These are phyloP conservation scores for Sterrhoptilus dennistouni DNA, from an alignment of 2,113 vertebrate genomes.

Conservation along the genomic window DNA sequence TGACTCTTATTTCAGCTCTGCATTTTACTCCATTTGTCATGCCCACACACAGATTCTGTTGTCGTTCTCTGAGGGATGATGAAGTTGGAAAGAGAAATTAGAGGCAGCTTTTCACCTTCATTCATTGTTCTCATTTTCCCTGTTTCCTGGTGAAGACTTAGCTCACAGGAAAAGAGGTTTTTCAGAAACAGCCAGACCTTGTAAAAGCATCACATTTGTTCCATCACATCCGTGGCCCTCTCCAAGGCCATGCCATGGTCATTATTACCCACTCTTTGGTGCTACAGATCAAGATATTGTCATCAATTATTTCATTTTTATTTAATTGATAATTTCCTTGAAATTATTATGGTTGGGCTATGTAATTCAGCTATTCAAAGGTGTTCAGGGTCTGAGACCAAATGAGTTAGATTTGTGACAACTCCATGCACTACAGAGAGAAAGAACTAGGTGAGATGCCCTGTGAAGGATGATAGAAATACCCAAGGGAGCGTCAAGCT, in stretches of 20 bases:
- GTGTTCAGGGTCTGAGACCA: neutral
- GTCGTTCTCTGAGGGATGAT: neutral
- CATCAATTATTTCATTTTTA: neutral
- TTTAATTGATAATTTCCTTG: neutral
- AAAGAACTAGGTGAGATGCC: neutral
- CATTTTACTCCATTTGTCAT: neutral
- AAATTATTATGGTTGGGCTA: rapidly evolving
- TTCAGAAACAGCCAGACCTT: neutral
- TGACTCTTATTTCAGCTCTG: neutral
- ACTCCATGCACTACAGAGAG: neutral
- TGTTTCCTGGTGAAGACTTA: neutral
- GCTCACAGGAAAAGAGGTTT: neutral
- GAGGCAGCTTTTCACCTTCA: neutral
- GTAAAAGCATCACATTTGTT: neutral
- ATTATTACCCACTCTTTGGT: neutral
- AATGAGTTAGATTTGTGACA: neutral
- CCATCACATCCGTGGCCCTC: neutral
- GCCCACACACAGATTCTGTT: neutral
- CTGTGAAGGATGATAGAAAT: neutral
- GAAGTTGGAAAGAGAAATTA: neutral
- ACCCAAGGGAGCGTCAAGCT: neutral
- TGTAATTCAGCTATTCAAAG: neutral
- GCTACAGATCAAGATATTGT: neutral
- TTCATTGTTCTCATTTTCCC: neutral
- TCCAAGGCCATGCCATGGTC: neutral